Evolutionary conservation across 2,797 vertebrate genomes (phyloP).

Genomic region (Enteromius treurensis): DNA sequence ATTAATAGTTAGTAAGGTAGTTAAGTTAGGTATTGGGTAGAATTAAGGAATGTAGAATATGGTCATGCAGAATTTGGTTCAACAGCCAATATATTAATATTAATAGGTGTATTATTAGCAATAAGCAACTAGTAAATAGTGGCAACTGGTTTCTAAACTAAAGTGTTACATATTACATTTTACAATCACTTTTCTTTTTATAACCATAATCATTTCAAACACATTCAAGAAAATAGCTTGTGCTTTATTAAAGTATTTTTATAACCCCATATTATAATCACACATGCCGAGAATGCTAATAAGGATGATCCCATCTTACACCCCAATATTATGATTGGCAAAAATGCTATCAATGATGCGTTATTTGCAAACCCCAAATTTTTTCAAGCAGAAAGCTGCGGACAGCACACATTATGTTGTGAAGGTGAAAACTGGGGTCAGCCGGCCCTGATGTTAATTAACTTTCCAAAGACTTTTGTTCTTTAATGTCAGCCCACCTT

Average conservation of each 20-base stretch:
- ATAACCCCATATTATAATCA: neutral
- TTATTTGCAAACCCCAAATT: constrained; percentile 12
- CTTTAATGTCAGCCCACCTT: constrained; percentile 57
- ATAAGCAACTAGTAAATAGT: too few species aligned
- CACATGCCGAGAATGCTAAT: neutral
- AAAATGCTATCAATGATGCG: neutral
- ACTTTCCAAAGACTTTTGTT: constrained; percentile 57
- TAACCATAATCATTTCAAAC: neutral
- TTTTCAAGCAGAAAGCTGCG: constrained; percentile 37
- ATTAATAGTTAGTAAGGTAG: neutral
- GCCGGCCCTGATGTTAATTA: constrained; percentile 52
- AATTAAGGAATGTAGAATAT: neutral
- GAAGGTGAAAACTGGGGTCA: constrained; percentile 56
- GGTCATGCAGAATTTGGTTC: neutral
- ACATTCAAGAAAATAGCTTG: neutral
- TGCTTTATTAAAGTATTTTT: neutral
- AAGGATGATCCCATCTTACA: neutral
- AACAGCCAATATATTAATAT: too few species aligned
- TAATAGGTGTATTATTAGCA: too few species aligned
- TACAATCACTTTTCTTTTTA: neutral
- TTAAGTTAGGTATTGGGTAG: neutral
- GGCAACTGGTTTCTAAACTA: too few species aligned
- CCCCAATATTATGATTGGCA: neutral
- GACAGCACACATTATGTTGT: constrained; percentile 45
- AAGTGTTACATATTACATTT: neutral